These are phyloP conservation scores for Heliornis fulica DNA, from an alignment of 2,113 vertebrate genomes.

Conservation along the genomic window DNA sequence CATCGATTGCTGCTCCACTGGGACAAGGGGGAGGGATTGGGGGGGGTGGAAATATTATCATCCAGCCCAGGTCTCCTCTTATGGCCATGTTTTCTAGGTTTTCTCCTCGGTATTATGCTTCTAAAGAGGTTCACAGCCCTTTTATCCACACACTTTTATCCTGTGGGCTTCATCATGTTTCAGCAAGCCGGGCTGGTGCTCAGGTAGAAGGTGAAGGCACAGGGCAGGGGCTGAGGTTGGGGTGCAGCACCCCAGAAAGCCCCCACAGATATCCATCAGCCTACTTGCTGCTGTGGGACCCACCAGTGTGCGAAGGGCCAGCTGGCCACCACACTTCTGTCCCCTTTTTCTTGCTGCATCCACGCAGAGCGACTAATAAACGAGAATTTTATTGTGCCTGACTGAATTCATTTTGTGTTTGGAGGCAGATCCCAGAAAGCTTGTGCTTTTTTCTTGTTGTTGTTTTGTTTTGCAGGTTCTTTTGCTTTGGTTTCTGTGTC, in stretches of 20 bases:
- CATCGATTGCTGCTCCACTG: neutral
- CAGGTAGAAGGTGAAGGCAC: accelerated
- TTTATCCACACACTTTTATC: neutral
- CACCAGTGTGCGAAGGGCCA: neutral
- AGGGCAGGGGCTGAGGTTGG: neutral
- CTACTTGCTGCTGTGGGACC: neutral
- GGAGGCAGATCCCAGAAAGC: neutral
- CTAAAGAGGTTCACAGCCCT: neutral
- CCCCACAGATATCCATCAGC: neutral
- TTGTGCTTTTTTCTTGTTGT: neutral
- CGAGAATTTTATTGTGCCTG: neutral
- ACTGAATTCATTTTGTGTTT: neutral
- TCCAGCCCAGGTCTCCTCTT: neutral
- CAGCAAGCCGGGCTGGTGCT: neutral
- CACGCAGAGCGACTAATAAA: neutral
- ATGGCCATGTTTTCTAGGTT: accelerated
- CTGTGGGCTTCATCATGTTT: too few relatives aligned
- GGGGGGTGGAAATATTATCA: too few relatives aligned
- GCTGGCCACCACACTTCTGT: neutral
- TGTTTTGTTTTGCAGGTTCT: neutral
- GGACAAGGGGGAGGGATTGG: too few relatives aligned
- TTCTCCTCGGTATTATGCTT: neutral
- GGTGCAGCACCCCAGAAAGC: neutral
- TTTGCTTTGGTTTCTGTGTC: neutral
- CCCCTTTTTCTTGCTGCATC: neutral